These are phyloP conservation scores for Dioctria rufipes DNA, from an alignment of 2,888 invertebrate species.

Conservation along the genomic window DNA sequence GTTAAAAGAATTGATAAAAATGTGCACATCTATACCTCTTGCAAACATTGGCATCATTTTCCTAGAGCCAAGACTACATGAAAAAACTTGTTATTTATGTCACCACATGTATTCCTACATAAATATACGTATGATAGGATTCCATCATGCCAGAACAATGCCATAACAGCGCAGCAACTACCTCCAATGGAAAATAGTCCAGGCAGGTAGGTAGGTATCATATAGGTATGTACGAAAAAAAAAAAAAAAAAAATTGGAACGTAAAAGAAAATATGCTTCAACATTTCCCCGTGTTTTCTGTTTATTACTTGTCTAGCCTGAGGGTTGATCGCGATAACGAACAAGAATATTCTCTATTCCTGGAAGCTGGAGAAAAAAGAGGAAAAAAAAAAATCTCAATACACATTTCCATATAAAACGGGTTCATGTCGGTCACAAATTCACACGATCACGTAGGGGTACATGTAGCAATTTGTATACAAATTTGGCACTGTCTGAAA, in stretches of 20 bases:
- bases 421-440: slow-evolving; percentile 39
- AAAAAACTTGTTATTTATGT: slow-evolving; percentile 25
- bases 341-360: slow-evolving; percentile 15
- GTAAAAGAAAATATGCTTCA: slow-evolving; percentile 19
- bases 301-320: slow-evolving; percentile 40
- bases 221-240: slow-evolving; percentile 4
- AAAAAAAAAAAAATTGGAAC: slow-evolving; percentile 2
- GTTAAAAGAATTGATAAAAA: neutral
- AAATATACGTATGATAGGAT: neutral
- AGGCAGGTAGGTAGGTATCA: neutral
- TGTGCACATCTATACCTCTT: neutral
- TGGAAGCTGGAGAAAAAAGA: neutral
- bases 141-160: slow-evolving; percentile 21
- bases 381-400: neutral
- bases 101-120: neutral
- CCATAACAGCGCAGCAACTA: neutral
- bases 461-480: slow-evolving; percentile 38
- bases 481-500: slow-evolving; percentile 23
- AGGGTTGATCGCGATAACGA: slow-evolving; percentile 43
- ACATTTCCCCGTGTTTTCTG: slow-evolving; percentile 30
- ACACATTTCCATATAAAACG: slow-evolving; percentile 37
- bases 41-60: neutral
- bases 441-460: slow-evolving; percentile 29
- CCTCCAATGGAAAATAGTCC: neutral
- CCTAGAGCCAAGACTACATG: neutral